Conservation (phyloP, 2,113 vertebrate species). For the Pseudorhombus dupliciocellatus region DNA sequence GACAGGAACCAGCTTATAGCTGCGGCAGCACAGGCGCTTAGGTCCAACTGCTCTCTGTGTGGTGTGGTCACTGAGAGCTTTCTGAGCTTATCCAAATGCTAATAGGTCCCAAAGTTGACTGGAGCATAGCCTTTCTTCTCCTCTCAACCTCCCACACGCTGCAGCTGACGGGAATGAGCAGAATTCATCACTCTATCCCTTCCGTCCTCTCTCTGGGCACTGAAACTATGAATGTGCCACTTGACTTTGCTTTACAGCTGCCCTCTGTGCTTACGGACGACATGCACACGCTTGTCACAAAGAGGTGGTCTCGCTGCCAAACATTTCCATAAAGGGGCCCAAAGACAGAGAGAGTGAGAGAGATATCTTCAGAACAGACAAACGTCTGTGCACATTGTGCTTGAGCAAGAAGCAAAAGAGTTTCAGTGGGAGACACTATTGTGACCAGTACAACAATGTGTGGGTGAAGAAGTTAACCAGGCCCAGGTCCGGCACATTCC, state of each 20-base stretch:
- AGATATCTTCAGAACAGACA: constrained; percentile 67
- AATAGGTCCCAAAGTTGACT: constrained; percentile 78
- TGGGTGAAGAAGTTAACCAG: constrained; percentile 73
- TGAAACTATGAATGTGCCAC: constrained; percentile 72
- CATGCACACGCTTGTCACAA: constrained; percentile 56
- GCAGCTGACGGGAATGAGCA: constrained; percentile 69
- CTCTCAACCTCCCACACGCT: constrained; percentile 74
- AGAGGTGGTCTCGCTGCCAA: constrained; percentile 56
- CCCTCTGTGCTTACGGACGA: constrained; percentile 65
- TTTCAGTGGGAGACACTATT: constrained; percentile 65
- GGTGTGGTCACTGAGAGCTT: constrained; percentile 69
- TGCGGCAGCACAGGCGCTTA: constrained; percentile 53
- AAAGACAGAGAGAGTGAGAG: constrained; percentile 61
- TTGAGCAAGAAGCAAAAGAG: constrained; percentile 68
- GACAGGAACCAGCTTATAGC: constrained; percentile 67
- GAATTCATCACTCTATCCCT: constrained; percentile 65
- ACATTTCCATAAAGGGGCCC: constrained; percentile 73
- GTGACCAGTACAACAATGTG: constrained; percentile 65
- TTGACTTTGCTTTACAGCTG: constrained; percentile 76
- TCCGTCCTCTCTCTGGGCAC: constrained; percentile 48
- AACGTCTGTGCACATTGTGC: constrained; percentile 64
- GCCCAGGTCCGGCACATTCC: constrained; percentile 64
- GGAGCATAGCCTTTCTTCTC: constrained; percentile 72
- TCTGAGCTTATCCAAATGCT: constrained; percentile 80
- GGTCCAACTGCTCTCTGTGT: constrained; percentile 67